These are phyloP conservation scores for Hirtodrosophila histrioides DNA, from an alignment of 2,888 invertebrate genomes.

Conservation along the genomic window DNA sequence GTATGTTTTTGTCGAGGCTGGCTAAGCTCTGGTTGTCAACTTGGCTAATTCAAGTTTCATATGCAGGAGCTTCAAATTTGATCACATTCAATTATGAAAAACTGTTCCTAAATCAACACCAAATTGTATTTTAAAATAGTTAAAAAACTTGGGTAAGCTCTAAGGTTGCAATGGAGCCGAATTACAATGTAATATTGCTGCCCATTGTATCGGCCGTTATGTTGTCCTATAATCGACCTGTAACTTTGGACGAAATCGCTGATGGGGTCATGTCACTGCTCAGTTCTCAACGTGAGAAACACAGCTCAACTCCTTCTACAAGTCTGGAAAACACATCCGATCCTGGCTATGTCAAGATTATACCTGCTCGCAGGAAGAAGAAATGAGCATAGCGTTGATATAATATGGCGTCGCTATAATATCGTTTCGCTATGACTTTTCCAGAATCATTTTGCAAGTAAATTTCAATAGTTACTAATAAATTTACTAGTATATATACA, in stretches of 20 bases:
- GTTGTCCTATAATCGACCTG: slow-evolving; percentile 56
- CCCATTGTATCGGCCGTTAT: slow-evolving; percentile 66
- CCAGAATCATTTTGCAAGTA: no score
- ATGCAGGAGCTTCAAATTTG: slow-evolving; percentile 8
- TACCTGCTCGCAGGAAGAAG: slow-evolving; percentile 3
- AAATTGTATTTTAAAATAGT: slow-evolving; percentile 19
- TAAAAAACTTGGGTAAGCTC: background rate
- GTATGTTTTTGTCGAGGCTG: slow-evolving; percentile 16
- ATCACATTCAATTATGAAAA: slow-evolving; percentile 12
- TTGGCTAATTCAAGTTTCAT: slow-evolving; percentile 17
- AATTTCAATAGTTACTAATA: no score
- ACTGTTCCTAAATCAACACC: background rate
- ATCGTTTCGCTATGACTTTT: no score
- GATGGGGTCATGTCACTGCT: slow-evolving; percentile 49
- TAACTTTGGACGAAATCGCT: slow-evolving; percentile 62
- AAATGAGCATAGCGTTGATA: slow-evolving; percentile 1
- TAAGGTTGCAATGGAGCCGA: slow-evolving; percentile 38
- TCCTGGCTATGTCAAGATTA: slow-evolving; percentile 14
- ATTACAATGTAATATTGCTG: slow-evolving; percentile 43
- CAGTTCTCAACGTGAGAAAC: slow-evolving; percentile 35
- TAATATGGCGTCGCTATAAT: no score
- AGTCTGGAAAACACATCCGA: slow-evolving; percentile 35
- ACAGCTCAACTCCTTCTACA: background rate
- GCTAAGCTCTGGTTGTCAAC: slow-evolving; percentile 45
- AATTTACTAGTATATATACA: no score